Percentiles rank a stretch among this genome's conserved stretches.
phyloP scores from a whole-genome alignment of 2,888 invertebrate species.

The Cryptus armator region DNA sequence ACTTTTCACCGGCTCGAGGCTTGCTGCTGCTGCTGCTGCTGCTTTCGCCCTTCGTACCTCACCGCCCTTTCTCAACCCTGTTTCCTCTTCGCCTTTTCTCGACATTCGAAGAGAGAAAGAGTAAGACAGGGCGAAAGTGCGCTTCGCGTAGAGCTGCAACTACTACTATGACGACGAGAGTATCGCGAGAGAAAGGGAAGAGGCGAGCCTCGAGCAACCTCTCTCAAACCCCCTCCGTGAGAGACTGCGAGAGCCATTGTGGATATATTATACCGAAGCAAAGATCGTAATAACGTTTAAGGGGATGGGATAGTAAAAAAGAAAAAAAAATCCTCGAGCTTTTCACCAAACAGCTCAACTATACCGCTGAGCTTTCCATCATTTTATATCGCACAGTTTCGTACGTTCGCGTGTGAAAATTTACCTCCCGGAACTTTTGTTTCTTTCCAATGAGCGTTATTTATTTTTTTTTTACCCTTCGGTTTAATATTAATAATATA shows the following conservation, averaged over 20 bases:
- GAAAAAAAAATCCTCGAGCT: slow-evolving; percentile 47
- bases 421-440: not conserved
- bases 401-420: slow-evolving; percentile 6
- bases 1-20: slow-evolving; percentile 80
- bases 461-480: slow-evolving; percentile 10
- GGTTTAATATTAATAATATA: slow-evolving; percentile 25
- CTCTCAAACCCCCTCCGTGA: slow-evolving; percentile 55
- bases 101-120: slow-evolving; percentile 56
- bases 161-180: slow-evolving; percentile 46
- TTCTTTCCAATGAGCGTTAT: not conserved
- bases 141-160: slow-evolving; percentile 45
- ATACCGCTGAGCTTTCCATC: slow-evolving; percentile 53
- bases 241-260: slow-evolving; percentile 69
- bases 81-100: slow-evolving; percentile 37
- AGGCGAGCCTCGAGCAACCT: slow-evolving; percentile 42
- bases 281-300: slow-evolving; percentile 73
- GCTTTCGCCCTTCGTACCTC: slow-evolving; percentile 69
- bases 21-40: slow-evolving; percentile 61
- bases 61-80: slow-evolving; percentile 59
- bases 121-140: slow-evolving; percentile 54
- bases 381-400: slow-evolving; percentile 50
- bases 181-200: slow-evolving; percentile 31
- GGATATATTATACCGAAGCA: slow-evolving; percentile 71
- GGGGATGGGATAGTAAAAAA: slow-evolving; percentile 69
- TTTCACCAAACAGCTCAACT: slow-evolving; percentile 53